Evolutionary conservation across 1,140 invertebrate species (phyloP), one percentile per base, ranked within the genome.

Genomic region (Lasioglossum baleicum): DNA sequence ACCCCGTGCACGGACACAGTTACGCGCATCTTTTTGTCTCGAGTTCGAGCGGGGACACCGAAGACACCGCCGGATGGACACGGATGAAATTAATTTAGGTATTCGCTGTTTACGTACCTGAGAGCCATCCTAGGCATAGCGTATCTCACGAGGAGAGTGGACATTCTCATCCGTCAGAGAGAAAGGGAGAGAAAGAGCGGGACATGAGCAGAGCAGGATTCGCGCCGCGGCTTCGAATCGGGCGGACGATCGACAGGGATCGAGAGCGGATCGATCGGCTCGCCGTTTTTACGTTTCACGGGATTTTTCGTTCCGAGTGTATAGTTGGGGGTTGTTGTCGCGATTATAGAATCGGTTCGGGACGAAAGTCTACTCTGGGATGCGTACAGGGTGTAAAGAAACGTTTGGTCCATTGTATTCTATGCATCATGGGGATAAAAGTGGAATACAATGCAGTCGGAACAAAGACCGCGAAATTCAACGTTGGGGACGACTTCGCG

Each of bases 71-170:
- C 81, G 75, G 51, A 60, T 26, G 75, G 35, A 65, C 22, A 44
- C 63, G 77, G 31, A 67, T 71, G 72, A 75, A 76, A 83, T 84
- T 84, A 73, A 83, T 85, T 85, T 80, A 85, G 82, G 76, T 75
- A 60, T 86, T 76, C 60, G 77, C 82, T 86, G 44, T 72, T 83
- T 77, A 77, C 83, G 89, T 91, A 91, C 90, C 90, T 90, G 90
- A 91, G 88, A 90, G 89, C 89, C 89, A 91, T 89, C 85, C 83
- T 53, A 53, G 84, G 83, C 69, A 67, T 70, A 75, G 72, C 69
- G 22, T 61, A 70, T 84, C 67, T 65, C 64, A 63, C 53, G 17
- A 5, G 51, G 17, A n/a, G 31, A 65, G 70, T 78, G 70, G 75
- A 84, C 81, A 67, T 53, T 60, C 35, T 63, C 44, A 48, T 44